Conservation (phyloP, 2,888 invertebrate species). For the Lasioglossum pauxillum region DNA sequence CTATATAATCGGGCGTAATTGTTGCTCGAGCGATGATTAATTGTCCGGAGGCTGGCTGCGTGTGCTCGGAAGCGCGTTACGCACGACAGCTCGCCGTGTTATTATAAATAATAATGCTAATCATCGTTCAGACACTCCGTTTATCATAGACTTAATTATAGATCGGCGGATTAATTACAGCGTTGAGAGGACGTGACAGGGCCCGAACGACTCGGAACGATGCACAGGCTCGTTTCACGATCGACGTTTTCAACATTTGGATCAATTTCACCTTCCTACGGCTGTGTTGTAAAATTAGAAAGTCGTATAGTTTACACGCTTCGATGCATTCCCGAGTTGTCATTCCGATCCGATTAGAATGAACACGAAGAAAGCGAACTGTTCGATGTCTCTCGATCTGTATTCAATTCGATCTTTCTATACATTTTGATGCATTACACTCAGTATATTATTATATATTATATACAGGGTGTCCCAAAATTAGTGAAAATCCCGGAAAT, state of each 20-base stretch:
- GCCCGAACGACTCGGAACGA: constrained; percentile 33
- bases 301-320: constrained; percentile 7
- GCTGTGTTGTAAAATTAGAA: constrained; percentile 18
- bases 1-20: constrained; percentile 69
- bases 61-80: constrained; percentile 61
- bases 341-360: background rate
- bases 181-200: constrained; percentile 55
- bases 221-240: background rate
- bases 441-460: too few relatives aligned
- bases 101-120: constrained; percentile 75
- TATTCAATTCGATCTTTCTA: background rate
- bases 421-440: background rate
- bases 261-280: background rate
- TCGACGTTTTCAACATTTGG: constrained; percentile 19
- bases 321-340: background rate
- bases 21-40: constrained; percentile 72
- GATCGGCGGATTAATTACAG: constrained; percentile 68
- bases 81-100: constrained; percentile 68
- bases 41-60: constrained; percentile 52
- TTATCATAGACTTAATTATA: constrained; percentile 74
- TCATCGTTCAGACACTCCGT: constrained; percentile 64
- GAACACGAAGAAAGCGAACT: background rate
- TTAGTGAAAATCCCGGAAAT: too few relatives aligned
- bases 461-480: too few relatives aligned
- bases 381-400: background rate